Evolutionary conservation across 2,797 vertebrate genomes (phyloP).

Genomic region (Onychomys torridus): DNA sequence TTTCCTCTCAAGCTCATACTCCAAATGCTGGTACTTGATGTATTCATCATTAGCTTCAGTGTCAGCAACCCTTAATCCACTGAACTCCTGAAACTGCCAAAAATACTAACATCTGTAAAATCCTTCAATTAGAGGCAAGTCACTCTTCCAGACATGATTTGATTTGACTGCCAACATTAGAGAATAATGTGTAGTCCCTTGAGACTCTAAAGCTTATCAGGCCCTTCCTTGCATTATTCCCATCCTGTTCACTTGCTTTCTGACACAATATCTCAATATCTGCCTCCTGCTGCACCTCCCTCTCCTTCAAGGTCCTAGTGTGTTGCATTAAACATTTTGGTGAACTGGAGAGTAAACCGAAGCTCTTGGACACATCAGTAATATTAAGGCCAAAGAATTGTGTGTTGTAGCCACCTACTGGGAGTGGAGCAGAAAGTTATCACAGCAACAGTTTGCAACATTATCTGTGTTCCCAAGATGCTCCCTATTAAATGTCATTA

Average conservation of each 20-base stretch:
- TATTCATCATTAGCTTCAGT: background rate
- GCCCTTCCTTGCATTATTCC: background rate
- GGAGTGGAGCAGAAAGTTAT: background rate
- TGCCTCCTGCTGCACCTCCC: background rate
- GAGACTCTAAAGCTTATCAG: background rate
- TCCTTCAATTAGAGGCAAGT: background rate
- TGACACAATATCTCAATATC: background rate
- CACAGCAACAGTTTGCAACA: background rate
- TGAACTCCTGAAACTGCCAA: background rate
- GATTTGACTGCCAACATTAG: background rate
- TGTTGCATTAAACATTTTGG: background rate
- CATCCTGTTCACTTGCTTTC: slow-evolving; percentile 31
- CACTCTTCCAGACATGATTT: background rate
- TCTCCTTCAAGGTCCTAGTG: background rate
- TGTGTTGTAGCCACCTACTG: background rate
- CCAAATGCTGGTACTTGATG: background rate
- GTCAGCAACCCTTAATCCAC: background rate
- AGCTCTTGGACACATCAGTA: background rate
- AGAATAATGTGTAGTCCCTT: background rate
- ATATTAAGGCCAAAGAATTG: slow-evolving; percentile 10
- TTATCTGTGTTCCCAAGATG: background rate
- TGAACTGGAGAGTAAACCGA: slow-evolving; percentile 48
- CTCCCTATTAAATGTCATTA: background rate
- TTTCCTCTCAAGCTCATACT: background rate
- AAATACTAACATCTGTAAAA: background rate